Conservation (phyloP, 2,888 invertebrate genomes). For the Euzophera pinguis region DNA sequence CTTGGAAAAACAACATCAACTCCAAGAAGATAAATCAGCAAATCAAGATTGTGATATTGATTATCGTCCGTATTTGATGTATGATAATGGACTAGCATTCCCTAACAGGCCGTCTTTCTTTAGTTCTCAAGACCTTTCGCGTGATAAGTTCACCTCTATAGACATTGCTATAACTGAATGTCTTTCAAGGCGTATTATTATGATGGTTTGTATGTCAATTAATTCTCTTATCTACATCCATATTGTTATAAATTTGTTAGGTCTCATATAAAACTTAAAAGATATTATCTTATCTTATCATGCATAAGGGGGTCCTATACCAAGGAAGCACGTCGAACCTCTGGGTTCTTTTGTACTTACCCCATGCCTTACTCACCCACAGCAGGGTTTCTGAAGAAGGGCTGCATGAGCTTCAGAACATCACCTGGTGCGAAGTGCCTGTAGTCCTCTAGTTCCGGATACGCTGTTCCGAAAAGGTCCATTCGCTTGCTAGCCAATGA, state of each 20-base stretch:
- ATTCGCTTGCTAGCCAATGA: too few relatives aligned
- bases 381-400: too few relatives aligned
- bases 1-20: constrained; percentile 54
- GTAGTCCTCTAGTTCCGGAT: too few relatives aligned
- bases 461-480: too few relatives aligned
- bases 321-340: too few relatives aligned
- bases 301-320: too few relatives aligned
- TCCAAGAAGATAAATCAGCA: constrained; percentile 23
- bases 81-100: constrained; percentile 65
- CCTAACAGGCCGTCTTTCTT: constrained; percentile 45
- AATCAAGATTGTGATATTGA: constrained; percentile 34
- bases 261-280: too few relatives aligned
- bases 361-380: too few relatives aligned
- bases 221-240: not conserved
- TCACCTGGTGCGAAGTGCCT: too few relatives aligned
- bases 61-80: constrained; percentile 54
- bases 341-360: too few relatives aligned
- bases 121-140: constrained; percentile 39
- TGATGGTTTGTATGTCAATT: constrained; percentile 46
- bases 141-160: constrained; percentile 48
- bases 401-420: too few relatives aligned
- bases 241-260: not conserved
- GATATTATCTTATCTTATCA: too few relatives aligned
- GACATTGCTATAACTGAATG: constrained; percentile 64
- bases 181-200: constrained; percentile 55